These are phyloP conservation scores for Bombylius discolor DNA, from an alignment of 2,888 invertebrate species.

Conservation along the genomic window DNA sequence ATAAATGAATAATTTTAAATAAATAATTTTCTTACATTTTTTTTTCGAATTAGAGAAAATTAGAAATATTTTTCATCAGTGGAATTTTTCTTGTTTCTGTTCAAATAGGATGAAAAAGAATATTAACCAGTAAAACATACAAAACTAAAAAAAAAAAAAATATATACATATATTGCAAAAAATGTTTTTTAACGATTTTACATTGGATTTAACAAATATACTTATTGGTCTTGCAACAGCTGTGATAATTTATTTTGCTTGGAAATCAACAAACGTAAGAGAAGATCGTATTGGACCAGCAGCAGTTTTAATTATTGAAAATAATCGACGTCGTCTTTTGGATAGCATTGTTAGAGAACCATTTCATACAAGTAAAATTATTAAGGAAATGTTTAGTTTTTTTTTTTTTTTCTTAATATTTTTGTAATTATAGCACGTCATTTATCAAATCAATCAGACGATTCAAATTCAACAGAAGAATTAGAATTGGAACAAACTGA, in stretches of 20 bases:
- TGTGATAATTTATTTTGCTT: slow-evolving; percentile 50
- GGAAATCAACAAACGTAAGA: slow-evolving; percentile 52
- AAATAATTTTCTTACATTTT: too few relatives aligned
- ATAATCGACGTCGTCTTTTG: slow-evolving; percentile 14
- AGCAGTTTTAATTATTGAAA: slow-evolving; percentile 18
- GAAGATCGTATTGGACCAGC: slow-evolving; percentile 17
- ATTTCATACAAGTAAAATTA: slow-evolving; percentile 2
- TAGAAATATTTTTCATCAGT: too few relatives aligned
- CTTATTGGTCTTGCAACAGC: slow-evolving; percentile 45
- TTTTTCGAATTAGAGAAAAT: too few relatives aligned
- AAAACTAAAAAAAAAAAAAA: too few relatives aligned
- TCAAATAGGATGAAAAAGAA: too few relatives aligned
- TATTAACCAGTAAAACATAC: too few relatives aligned
- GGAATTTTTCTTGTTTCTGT: too few relatives aligned
- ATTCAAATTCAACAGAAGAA: slow-evolving; percentile 34
- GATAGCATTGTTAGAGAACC: slow-evolving; percentile 11
- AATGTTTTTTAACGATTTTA: neutral
- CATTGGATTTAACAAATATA: slow-evolving; percentile 48
- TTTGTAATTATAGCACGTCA: slow-evolving; percentile 4
- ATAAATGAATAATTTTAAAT: too few relatives aligned
- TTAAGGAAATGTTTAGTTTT: neutral
- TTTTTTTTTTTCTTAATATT: neutral
- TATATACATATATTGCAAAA: neutral
- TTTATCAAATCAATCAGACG: slow-evolving; percentile 14
- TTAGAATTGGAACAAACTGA: slow-evolving; percentile 21